A percentile compares a stretch with the other conserved stretches of the same genome.
Conservation (phyloP, 2,113 vertebrate species). For the Plotosus lineatus region DNA sequence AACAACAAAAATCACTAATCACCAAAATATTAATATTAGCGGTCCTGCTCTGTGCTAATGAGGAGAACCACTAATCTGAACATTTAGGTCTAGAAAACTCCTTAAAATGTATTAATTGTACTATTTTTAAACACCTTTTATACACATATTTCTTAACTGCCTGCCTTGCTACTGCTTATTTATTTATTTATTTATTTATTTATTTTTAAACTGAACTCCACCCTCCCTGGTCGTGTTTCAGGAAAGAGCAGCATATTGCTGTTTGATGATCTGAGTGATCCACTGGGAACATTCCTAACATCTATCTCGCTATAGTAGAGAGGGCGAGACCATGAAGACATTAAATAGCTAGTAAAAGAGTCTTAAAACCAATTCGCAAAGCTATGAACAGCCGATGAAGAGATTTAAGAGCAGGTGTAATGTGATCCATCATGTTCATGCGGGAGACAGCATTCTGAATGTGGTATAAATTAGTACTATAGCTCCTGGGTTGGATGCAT, state of each 20-base stretch:
- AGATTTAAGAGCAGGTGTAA: slow-evolving; percentile 29
- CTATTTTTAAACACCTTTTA: neutral
- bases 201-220: neutral
- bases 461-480: slow-evolving; percentile 30
- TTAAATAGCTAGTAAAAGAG: slow-evolving; percentile 30
- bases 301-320: slow-evolving; percentile 24
- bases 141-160: neutral
- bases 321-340: slow-evolving; percentile 28
- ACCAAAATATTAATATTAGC: too few relatives aligned
- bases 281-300: slow-evolving; percentile 29
- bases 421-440: slow-evolving; percentile 31
- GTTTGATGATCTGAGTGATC: slow-evolving; percentile 32
- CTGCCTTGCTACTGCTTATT: neutral
- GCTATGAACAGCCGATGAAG: slow-evolving; percentile 25
- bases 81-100: neutral
- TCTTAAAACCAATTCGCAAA: slow-evolving; percentile 28
- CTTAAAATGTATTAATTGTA: neutral
- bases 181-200: too few relatives aligned
- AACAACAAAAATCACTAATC: too few relatives aligned
- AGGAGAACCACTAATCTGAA: neutral
- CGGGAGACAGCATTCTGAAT: slow-evolving; percentile 15
- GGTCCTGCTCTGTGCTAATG: too few relatives aligned
- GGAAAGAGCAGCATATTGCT: slow-evolving; percentile 6
- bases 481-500: slow-evolving; percentile 12
- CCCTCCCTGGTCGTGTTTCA: slow-evolving; percentile 23